Base-by-base conservation (phyloP, 2,113 vertebrate species). In the Pithys albifrons region DNA sequence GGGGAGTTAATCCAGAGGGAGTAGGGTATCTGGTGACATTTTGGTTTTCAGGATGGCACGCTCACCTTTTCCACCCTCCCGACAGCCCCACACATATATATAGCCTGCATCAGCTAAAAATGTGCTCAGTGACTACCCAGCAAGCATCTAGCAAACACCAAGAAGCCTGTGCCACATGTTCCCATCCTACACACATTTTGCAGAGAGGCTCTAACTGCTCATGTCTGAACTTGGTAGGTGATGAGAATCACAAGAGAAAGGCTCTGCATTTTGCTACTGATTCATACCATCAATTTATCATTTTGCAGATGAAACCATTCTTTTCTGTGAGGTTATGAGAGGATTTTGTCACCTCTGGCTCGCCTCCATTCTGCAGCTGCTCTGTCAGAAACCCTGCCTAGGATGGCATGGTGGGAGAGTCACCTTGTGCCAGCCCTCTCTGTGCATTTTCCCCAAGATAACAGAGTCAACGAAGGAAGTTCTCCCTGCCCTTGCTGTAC, bases 11-110 rank as follows among this genome's bases (percentile, higher is more conserved):
- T 37, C 49, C n/a, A 41, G 66, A 79, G 45, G 39, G 29, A 72
- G 29, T 9, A 23, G 58, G 51, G 73, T 28, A 25, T n/a, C 45
- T 31, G 27, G 49, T 41, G 54, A 39, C 46, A 35, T 76, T 82
- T 51, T 64, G 29, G 8, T 65, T 52, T 72, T 75, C 0, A 3
- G 78, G 46, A 43, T 1, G 1, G 17, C 1, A 1, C 75, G 49
- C 66, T 65, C 41, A 57, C 31, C 81, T 85, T 65, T 79, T 55
- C 65, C 41, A 37, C n/a, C 37, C 37, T 94, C n/a, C 49, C 37
- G 46, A 25, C 6, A 48, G 70, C 17, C 73, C 35, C 4, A 4
- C 16, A 20, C 41, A 19, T 5, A 31, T 6, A 37, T 4, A n/a
- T 15, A 87, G 77, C 29, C 81, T 29, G 43, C 0, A 2, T 29